phyloP scores from a whole-genome alignment of 2,797 vertebrate genomes.

The Coreius guichenoti region DNA sequence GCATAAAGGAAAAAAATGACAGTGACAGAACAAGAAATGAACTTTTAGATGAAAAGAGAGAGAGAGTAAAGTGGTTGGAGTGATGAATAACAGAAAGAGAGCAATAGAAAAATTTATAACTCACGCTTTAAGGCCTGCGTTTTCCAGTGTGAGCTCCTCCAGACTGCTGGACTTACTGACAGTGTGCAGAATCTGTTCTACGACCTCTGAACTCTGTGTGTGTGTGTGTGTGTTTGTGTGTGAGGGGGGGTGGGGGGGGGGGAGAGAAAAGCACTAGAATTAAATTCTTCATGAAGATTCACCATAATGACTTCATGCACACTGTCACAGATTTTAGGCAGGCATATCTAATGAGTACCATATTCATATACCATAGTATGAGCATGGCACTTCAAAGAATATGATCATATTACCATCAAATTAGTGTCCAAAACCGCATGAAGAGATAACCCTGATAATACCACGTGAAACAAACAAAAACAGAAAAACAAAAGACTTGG shows the following conservation, averaged over 20 bases:
- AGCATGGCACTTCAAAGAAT: background rate
- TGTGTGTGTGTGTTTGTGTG: background rate
- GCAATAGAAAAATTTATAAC: slow-evolving; percentile 61
- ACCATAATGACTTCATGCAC: slow-evolving; percentile 16
- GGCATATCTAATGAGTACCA: background rate
- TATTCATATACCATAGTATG: background rate
- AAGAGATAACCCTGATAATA: background rate
- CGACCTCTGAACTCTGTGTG: slow-evolving; percentile 87
- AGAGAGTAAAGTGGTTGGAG: slow-evolving; percentile 25
- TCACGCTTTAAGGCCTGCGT: slow-evolving; percentile 89
- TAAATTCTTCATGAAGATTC: background rate
- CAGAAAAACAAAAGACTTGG: background rate
- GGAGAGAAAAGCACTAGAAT: background rate
- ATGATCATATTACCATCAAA: background rate
- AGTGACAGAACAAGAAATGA: slow-evolving; percentile 47
- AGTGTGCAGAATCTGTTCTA: slow-evolving; percentile 91
- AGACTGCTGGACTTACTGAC: slow-evolving; percentile 91
- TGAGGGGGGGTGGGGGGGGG: background rate
- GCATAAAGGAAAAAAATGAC: slow-evolving; percentile 32
- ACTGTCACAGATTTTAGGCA: background rate
- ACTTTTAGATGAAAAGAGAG: slow-evolving; percentile 36
- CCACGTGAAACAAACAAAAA: background rate
- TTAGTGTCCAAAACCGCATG: background rate
- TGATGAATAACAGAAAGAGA: slow-evolving; percentile 26
- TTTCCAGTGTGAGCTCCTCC: slow-evolving; percentile 92